Conservation (phyloP, 1,140 invertebrate genomes). For the Neomicropteryx cornuta region DNA sequence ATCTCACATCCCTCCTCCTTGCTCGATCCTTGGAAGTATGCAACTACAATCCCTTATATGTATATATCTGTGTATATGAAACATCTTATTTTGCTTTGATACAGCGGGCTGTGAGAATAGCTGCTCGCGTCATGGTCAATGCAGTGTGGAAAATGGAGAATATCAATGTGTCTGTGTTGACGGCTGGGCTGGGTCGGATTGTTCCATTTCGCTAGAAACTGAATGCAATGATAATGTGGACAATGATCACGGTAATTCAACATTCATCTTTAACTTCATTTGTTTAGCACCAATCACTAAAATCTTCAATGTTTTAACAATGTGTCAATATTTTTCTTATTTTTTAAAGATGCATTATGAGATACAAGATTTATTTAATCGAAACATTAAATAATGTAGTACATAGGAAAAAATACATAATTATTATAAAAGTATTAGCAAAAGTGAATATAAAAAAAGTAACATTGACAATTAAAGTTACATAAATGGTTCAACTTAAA, state of each 20-base stretch:
- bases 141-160: conserved; percentile 71
- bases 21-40: too few species aligned
- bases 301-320: not conserved
- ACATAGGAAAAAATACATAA: too few species aligned
- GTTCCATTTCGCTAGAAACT: conserved; percentile 82
- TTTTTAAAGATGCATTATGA: too few species aligned
- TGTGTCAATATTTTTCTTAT: not conserved
- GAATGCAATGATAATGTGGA: conserved; percentile 90
- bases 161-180: conserved; percentile 85
- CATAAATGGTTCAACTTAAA: too few species aligned
- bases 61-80: too few species aligned
- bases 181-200: conserved; percentile 86
- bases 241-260: conserved; percentile 84
- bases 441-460: too few species aligned
- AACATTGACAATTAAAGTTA: too few species aligned
- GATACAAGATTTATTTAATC: too few species aligned
- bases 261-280: conserved; percentile 2
- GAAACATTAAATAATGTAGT: too few species aligned
- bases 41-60: too few species aligned
- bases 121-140: conserved; percentile 84
- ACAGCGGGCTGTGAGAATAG: conserved; percentile 90
- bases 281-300: not conserved
- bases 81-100: conserved; percentile 16
- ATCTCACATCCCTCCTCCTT: too few species aligned
- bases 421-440: too few species aligned